Evolutionary conservation across 2,888 invertebrate species (phyloP).

Genomic region (Iselma pallidipennis): DNA sequence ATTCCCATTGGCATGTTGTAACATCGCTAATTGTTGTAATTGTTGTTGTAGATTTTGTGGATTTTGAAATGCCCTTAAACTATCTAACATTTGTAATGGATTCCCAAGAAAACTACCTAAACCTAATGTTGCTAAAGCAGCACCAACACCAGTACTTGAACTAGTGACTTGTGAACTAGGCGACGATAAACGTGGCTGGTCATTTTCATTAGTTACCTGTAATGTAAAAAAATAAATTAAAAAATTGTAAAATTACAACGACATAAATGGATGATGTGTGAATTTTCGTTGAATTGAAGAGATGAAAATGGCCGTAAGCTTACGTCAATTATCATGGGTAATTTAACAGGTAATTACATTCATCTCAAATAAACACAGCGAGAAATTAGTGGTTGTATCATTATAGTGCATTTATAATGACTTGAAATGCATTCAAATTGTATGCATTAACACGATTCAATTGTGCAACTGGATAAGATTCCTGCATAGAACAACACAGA

Average conservation of each 20-base stretch:
- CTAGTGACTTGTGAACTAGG: conserved; percentile 54
- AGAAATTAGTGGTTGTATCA: conserved; percentile 29
- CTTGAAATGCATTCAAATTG: background rate
- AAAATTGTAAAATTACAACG: background rate
- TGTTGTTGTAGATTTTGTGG: conserved; percentile 68
- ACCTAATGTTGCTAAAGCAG: conserved; percentile 59
- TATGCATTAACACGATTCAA: background rate
- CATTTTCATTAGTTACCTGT: conserved; percentile 52
- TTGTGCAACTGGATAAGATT: background rate
- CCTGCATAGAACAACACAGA: conserved; percentile 10
- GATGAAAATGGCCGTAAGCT: conserved; percentile 25
- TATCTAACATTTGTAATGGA: conserved; percentile 54
- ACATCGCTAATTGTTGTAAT: conserved; percentile 66
- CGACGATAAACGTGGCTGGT: conserved; percentile 48
- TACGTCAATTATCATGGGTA: conserved; percentile 38
- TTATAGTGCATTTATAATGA: conserved; percentile 20
- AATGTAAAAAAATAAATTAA: conserved; percentile 17
- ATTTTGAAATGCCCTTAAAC: conserved; percentile 62
- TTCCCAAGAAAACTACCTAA: conserved; percentile 54
- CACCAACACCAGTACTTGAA: conserved; percentile 52
- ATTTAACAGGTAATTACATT: conserved; percentile 44
- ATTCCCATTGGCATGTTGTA: conserved; percentile 60
- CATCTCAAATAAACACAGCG: conserved; percentile 32
- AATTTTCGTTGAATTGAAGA: conserved; percentile 17
- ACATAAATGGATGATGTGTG: conserved; percentile 11